A percentile compares a stretch with the other conserved stretches of the same genome.
These are phyloP conservation scores for Polyommatus iphigenia DNA, from an alignment of 2,888 invertebrate species.

Conservation along the genomic window DNA sequence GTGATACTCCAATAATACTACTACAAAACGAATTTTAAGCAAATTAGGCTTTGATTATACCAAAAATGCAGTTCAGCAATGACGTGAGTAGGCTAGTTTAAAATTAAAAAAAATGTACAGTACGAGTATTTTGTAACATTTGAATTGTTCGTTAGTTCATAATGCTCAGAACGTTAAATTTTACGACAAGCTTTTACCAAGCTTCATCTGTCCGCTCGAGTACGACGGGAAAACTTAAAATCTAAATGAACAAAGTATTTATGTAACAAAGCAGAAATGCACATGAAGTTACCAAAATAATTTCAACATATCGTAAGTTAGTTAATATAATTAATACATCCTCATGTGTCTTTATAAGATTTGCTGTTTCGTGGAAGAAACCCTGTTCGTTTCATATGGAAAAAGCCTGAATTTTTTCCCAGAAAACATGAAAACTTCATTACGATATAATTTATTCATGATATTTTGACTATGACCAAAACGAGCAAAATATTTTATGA, in stretches of 20 bases:
- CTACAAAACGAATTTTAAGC: too few species aligned
- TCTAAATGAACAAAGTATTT: conserved; percentile 18
- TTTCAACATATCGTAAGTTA: background rate
- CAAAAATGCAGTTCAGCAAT: too few species aligned
- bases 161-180: conserved; percentile 5
- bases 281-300: background rate
- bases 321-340: background rate
- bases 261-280: background rate
- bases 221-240: conserved; percentile 23
- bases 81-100: background rate
- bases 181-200: conserved; percentile 16
- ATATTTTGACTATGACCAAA: background rate
- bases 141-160: background rate
- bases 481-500: background rate
- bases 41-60: too few species aligned
- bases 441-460: background rate
- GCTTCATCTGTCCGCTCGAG: conserved; percentile 11
- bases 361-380: background rate
- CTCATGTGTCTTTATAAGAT: background rate
- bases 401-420: too few species aligned
- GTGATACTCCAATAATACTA: too few species aligned
- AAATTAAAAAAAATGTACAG: background rate
- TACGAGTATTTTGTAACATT: background rate
- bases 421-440: background rate
- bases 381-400: background rate